These are phyloP conservation scores for Caenorhabditis angaria DNA, from an alignment of 2,888 invertebrate genomes.

Conservation along the genomic window DNA sequence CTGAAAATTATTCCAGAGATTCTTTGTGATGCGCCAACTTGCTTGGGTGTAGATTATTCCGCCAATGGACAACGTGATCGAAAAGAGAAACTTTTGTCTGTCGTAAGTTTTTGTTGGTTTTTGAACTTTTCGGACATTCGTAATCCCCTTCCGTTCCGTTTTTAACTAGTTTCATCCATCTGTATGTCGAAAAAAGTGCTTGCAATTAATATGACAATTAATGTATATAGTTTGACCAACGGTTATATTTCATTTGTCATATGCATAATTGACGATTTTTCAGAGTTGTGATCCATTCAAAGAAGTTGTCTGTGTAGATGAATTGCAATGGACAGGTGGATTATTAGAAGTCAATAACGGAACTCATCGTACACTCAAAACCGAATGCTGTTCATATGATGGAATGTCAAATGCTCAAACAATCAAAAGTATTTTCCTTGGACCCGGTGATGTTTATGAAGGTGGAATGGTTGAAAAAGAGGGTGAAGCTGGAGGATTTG, in stretches of 20 bases:
- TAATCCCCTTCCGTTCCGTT: not conserved
- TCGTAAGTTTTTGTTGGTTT: not conserved
- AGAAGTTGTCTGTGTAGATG: constrained; percentile 58
- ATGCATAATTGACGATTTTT: no score
- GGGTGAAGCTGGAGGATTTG: constrained; percentile 54
- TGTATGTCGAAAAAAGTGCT: no score
- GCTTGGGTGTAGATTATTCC: constrained; percentile 49
- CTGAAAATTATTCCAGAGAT: constrained; percentile 54
- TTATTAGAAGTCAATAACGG: constrained; percentile 66
- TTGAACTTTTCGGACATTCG: not conserved
- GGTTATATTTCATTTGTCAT: no score
- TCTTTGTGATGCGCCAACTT: constrained; percentile 54
- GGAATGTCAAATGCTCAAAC: constrained; percentile 50
- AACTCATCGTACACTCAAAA: constrained; percentile 66
- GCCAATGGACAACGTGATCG: not conserved
- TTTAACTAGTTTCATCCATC: constrained; percentile 5
- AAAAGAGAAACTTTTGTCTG: not conserved
- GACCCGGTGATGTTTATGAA: constrained; percentile 57
- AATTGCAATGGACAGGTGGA: constrained; percentile 65
- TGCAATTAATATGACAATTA: not conserved
- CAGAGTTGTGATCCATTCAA: constrained; percentile 49
- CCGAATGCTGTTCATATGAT: constrained; percentile 64
- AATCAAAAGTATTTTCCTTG: constrained; percentile 58
- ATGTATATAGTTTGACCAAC: not conserved
- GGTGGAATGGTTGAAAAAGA: constrained; percentile 53